A percentile compares a stretch with the other conserved stretches of the same genome.
phyloP scores from a whole-genome alignment of 1,140 invertebrate genomes.

The Diachasmimorpha longicaudata region DNA sequence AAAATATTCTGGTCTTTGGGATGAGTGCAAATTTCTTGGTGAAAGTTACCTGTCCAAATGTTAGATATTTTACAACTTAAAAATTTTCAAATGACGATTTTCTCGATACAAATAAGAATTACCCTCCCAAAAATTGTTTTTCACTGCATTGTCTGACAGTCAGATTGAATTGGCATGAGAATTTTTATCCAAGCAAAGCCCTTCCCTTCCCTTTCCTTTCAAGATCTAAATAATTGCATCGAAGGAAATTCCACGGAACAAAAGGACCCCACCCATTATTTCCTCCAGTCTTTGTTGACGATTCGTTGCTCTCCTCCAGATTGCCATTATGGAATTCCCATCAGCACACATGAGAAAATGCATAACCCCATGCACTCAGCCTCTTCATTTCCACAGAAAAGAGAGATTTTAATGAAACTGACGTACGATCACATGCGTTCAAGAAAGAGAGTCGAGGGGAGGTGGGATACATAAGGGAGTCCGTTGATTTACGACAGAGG shows the following conservation, averaged over 20 bases:
- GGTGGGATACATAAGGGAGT: background rate
- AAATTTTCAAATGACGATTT: too few relatives aligned
- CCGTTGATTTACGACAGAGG: background rate
- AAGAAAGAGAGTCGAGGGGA: background rate
- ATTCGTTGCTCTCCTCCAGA: background rate
- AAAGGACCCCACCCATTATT: background rate
- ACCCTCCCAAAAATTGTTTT: too few relatives aligned
- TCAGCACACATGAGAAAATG: conserved; percentile 1
- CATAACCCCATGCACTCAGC: background rate
- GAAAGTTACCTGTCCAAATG: too few relatives aligned
- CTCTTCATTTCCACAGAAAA: background rate
- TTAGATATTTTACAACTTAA: too few relatives aligned
- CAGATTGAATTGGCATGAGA: too few relatives aligned
- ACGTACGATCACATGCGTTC: background rate
- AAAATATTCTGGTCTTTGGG: too few relatives aligned
- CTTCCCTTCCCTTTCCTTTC: too few relatives aligned
- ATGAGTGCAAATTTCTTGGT: too few relatives aligned
- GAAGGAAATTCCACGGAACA: background rate
- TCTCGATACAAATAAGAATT: too few relatives aligned
- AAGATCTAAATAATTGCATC: background rate
- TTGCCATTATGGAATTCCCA: background rate
- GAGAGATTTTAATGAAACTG: conserved; percentile 7
- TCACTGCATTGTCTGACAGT: too few relatives aligned
- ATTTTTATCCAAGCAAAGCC: too few relatives aligned
- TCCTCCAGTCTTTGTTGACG: background rate